A percentile compares a stretch with the other conserved stretches of the same genome.
These are phyloP conservation scores for Drosophila repleta DNA, from an alignment of 1,140 invertebrate species.

Conservation along the genomic window DNA sequence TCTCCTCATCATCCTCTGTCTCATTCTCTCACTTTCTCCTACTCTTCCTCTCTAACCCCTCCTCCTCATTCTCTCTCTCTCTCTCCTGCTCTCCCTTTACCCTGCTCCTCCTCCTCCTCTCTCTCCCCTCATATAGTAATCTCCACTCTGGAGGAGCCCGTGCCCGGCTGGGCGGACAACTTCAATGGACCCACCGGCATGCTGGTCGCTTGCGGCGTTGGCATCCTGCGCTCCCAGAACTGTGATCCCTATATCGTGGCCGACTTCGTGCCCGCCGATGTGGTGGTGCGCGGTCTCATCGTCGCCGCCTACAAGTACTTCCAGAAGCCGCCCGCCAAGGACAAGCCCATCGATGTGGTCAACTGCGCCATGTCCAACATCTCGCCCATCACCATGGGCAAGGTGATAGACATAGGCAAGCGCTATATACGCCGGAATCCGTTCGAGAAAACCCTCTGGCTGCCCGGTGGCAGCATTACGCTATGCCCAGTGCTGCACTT, in stretches of 20 bases:
- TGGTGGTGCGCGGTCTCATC: slow-evolving; percentile 92
- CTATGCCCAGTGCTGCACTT: slow-evolving; percentile 85
- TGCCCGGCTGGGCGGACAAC: slow-evolving; percentile 96
- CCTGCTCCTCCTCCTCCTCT: background rate
- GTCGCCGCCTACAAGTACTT: slow-evolving; percentile 88
- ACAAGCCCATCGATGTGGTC: slow-evolving; percentile 85
- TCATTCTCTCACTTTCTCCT: too few relatives aligned
- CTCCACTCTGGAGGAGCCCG: slow-evolving; percentile 87
- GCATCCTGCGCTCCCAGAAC: slow-evolving; percentile 89
- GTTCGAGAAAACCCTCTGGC: slow-evolving; percentile 89
- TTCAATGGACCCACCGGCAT: slow-evolving; percentile 95
- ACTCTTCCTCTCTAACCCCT: too few relatives aligned
- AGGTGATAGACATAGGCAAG: slow-evolving; percentile 86
- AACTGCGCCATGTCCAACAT: slow-evolving; percentile 88
- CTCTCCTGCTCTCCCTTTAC: background rate
- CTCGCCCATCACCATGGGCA: slow-evolving; percentile 88
- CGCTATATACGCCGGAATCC: slow-evolving; percentile 85
- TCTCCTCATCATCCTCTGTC: too few relatives aligned
- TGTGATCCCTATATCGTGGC: slow-evolving; percentile 87
- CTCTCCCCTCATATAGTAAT: slow-evolving; percentile 84
- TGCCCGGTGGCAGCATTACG: slow-evolving; percentile 85
- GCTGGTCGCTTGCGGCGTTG: slow-evolving; percentile 87
- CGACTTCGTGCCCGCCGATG: slow-evolving; percentile 95
- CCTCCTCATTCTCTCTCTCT: background rate
- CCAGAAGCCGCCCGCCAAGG: slow-evolving; percentile 10